Evolutionary conservation across 2,888 invertebrate species (phyloP), one percentile per base, ranked within the genome.

Genomic region (Melanotus villosus): DNA sequence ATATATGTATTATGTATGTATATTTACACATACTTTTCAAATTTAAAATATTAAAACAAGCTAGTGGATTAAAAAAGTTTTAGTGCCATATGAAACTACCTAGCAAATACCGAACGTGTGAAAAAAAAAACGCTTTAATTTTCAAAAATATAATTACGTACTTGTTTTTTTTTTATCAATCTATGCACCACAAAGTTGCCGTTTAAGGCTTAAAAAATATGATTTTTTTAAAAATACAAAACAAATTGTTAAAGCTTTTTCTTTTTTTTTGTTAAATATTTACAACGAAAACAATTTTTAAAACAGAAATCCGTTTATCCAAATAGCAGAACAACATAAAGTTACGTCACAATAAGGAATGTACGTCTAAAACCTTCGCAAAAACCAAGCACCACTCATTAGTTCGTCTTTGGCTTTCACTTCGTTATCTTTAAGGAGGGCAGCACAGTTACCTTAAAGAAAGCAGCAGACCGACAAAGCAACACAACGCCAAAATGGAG

Each of bases 21-120:
- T 26, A 26, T 26, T 26, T 26, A 60, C 45, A 67, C 54, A 47
- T 52, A 59, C 45, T 30, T 12, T 59, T 16, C 7, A 41, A 59
- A 19, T 65, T 68, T 45, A 57, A 45, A 47, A 68, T 71, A 60
- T 58, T 70, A 45, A 63, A 59, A 63, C 32, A 59, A 65, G 59
- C 36, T 71, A 73, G 70, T 54, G 65, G 47, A 52, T 54, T 65
- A 52, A 41, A 34, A 47, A 64, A 64, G 34, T 75, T 76, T 81
- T 80, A 81, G 81, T 80, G 81, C 81, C 81, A 80, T 81, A 80
- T 76, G 81, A 81, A 81, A 81, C 81, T 80, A 80, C 81, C 72
- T 73, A 71, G 56, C 34, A 23, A 32, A 52, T 52, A 52, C 32
- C 26, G 52, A 52, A 36, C 21, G 38, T 36, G 18, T 32, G 10